These are phyloP conservation scores for Archocentrus centrarchus DNA, from an alignment of 2,113 vertebrate species.

Conservation along the genomic window DNA sequence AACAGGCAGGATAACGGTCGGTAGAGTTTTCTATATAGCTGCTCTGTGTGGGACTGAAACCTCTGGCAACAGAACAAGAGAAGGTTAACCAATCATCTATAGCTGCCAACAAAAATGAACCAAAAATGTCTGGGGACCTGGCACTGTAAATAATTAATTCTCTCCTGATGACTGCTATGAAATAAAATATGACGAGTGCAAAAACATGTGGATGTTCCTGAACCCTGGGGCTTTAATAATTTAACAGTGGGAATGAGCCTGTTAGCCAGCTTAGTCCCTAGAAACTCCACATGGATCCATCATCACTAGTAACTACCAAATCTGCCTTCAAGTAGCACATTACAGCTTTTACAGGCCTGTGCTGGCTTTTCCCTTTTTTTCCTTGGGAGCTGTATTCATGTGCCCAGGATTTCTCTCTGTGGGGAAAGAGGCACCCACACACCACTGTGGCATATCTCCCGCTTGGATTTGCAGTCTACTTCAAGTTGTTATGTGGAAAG, in stretches of 20 bases:
- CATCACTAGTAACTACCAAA: conserved; percentile 57
- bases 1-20: neutral
- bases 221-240: conserved; percentile 76
- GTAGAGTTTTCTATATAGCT: neutral
- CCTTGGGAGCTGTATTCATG: conserved; percentile 18
- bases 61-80: conserved; percentile 48
- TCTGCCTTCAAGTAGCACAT: conserved; percentile 62
- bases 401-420: conserved; percentile 29
- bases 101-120: conserved; percentile 49
- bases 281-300: conserved; percentile 70
- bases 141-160: conserved; percentile 71
- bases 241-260: conserved; percentile 76
- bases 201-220: conserved; percentile 73
- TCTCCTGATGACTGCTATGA: conserved; percentile 66
- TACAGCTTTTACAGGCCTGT: conserved; percentile 34
- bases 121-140: conserved; percentile 42
- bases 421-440: conserved; percentile 26
- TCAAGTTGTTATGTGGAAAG: conserved; percentile 37
- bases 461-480: conserved; percentile 48
- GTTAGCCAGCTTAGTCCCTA: conserved; percentile 71
- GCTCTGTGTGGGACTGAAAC: conserved; percentile 5
- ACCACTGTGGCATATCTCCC: conserved; percentile 41
- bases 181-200: conserved; percentile 73
- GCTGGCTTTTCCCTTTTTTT: neutral
- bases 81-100: conserved; percentile 65